Base-by-base conservation (phyloP, 1,140 invertebrate species). In the Drosophila repleta region DNA sequence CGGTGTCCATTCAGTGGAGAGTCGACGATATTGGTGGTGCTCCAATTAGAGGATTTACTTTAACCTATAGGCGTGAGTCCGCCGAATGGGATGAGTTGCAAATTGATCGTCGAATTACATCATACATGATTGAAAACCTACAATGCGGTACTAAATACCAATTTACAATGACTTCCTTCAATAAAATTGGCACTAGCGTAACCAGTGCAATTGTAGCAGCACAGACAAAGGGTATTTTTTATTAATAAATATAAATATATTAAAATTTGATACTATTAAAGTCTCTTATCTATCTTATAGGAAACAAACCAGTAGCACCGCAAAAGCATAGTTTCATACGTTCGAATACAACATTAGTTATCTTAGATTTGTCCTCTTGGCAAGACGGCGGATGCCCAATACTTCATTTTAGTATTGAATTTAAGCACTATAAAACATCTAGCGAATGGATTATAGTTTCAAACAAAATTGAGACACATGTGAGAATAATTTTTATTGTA, bases 81-180 rank as follows among this genome's bases (percentile, higher is more conserved):
- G 94, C 93, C 1, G 94, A 94, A 49, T 92, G 94, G 73, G 93
- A 95, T 55, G 94, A 96, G 80, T 74, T 95, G 8, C 91, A 93
- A 58, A 88, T 96, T 18, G 93, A 95, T 8, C 92, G 94, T 26
- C 93, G 94, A 35, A 92, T 93, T 1, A 93, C 93, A 0, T 95
- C 93, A 26, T 94, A 94, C 68, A 94, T 94, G 2, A 82, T 96
- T 3, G 94, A 94, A 45, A 93, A 94, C 49, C 92, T 96, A 1
- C 89, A 93, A 2, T 96, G 96, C 79, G 96, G 96, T 1, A 96
- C 94, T 32, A 94, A 93, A 18, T 96, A 96, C 81, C 94, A 96
- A 64, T 92, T 96, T 7, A 95, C 94, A 55, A 90, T 96, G 63
- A 94, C 93, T 0, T 94, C 95, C 0, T 94, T 94, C 79, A 96